Percentiles rank a stretch among this genome's conserved stretches.
Conservation (phyloP, 2,113 vertebrate genomes). For the Corythoichthys intestinalis region DNA sequence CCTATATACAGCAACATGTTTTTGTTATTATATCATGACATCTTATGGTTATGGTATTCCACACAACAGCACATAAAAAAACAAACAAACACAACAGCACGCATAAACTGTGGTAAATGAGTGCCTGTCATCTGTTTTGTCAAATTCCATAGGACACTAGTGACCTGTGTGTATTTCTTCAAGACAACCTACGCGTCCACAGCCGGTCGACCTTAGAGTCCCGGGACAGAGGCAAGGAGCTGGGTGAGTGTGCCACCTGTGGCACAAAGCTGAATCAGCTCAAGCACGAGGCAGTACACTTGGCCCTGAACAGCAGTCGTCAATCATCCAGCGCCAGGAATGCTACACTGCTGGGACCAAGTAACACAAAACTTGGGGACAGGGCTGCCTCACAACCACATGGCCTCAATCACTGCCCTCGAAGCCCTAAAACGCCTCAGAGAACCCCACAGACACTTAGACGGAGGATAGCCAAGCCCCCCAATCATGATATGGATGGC, state of each 20-base stretch:
- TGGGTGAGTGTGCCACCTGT: constrained; percentile 85
- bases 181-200: constrained; percentile 86
- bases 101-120: no score
- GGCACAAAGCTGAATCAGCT: constrained; percentile 85
- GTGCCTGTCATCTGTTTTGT: not conserved
- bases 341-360: constrained; percentile 33
- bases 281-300: constrained; percentile 90
- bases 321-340: constrained; percentile 45
- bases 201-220: constrained; percentile 74
- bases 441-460: constrained; percentile 68
- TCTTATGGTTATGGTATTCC: no score
- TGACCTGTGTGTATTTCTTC: constrained; percentile 71
- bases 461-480: constrained; percentile 76
- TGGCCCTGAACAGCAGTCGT: constrained; percentile 79
- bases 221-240: constrained; percentile 83
- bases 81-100: no score
- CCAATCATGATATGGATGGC: constrained; percentile 76
- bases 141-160: constrained; percentile 41
- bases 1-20: no score
- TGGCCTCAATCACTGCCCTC: constrained; percentile 44
- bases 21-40: no score
- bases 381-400: constrained; percentile 28
- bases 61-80: no score
- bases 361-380: constrained; percentile 39
- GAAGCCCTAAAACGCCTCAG: constrained; percentile 65